Conservation (phyloP, 2,113 vertebrate species). For the Puffinus mauretanicus region DNA sequence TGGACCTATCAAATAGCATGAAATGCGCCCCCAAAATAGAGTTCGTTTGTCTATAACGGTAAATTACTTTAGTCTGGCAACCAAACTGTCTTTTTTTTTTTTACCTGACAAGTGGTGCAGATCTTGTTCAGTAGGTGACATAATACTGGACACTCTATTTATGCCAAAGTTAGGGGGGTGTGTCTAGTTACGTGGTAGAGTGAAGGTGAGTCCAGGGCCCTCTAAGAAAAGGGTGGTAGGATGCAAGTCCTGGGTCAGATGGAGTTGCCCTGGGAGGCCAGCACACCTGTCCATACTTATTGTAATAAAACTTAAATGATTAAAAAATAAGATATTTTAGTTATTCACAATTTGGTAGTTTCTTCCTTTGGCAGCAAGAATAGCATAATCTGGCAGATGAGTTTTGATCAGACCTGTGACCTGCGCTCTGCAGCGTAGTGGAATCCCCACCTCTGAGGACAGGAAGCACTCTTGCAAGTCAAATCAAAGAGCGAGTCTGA, state of each 20-base stretch:
- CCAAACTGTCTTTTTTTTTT: not conserved
- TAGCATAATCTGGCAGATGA: not conserved
- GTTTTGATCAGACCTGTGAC: not conserved
- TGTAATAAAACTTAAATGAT: not conserved
- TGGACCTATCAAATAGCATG: not conserved
- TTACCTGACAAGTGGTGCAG: not conserved
- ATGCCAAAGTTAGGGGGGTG: not conserved
- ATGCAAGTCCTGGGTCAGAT: not conserved
- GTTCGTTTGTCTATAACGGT: not conserved
- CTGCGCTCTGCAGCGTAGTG: not conserved
- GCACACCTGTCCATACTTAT: rapidly evolving
- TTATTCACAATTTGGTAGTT: not conserved
- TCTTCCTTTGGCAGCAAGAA: not conserved
- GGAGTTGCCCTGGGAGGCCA: not conserved
- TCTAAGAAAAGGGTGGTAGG: not conserved
- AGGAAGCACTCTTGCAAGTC: not conserved
- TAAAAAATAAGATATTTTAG: not conserved
- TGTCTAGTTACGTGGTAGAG: rapidly evolving
- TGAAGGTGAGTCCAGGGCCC: not conserved
- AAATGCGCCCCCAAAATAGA: not conserved
- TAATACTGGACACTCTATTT: not conserved
- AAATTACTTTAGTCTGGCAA: not conserved
- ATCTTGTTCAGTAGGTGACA: not conserved
- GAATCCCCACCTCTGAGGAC: not conserved
- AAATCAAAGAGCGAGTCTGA: not conserved